Evolutionary conservation across 1,140 invertebrate species (phyloP), one percentile per base, ranked within the genome.

Genomic region (Delia radicum): DNA sequence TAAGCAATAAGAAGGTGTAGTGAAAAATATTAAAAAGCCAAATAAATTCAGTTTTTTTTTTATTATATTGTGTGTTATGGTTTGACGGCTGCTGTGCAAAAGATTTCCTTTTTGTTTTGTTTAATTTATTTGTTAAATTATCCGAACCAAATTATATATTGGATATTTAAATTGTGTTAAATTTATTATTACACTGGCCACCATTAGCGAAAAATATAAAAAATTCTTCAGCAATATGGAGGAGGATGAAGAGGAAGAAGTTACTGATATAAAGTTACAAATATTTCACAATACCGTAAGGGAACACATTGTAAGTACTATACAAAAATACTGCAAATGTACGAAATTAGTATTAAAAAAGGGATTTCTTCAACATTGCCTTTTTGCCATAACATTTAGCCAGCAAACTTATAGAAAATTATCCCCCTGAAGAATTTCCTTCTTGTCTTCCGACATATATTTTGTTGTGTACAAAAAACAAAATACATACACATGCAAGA

Each of bases 271-370:
- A 78, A 89, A 92, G 80, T 92, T 95, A 86, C 94, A 95, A 87
- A 90, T 94, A 85, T 98, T 98, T 88, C 95, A 97, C 87, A 96
- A 96, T 85, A 96, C 94, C 82, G 93, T 98, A 75, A 89, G 96
- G 78, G 95, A 97, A 87, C 94, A 96, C 88, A 95, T 97, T 81
- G 95, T 97, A 88, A 94, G 94, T 93, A 62, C 13, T n/a, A n/a
- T n/a, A 12, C 3, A 4, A 65, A 65, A 28, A 29, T 27, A 15
- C 26, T 4, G 5, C 63, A 27, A 61, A 12, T n/a, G n/a, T n/a
- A 33, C 26, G 21, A 33, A 18, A 29, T 8, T n/a, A n/a, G n/a
- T n/a, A n/a, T n/a, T n/a, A n/a, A n/a, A n/a, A n/a, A n/a, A n/a
- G n/a, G n/a, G n/a, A n/a, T n/a, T n/a, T n/a, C n/a, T n/a, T n/a